A percentile compares a stretch with the other conserved stretches of the same genome.
phyloP scores from a whole-genome alignment of 2,797 vertebrate genomes.

The Crax fasciolata region DNA sequence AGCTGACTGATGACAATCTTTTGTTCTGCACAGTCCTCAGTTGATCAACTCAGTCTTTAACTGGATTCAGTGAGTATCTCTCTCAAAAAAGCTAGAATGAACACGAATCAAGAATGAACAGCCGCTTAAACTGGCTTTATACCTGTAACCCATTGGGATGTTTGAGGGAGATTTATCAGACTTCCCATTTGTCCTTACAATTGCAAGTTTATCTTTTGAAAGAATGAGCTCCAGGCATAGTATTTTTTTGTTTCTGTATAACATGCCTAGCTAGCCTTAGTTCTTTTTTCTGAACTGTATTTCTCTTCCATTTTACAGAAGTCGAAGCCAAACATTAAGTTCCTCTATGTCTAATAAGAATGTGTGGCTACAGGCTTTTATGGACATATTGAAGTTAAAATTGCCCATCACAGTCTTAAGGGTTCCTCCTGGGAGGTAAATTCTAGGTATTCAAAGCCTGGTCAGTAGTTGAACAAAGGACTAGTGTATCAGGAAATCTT shows the following conservation, averaged over 20 bases:
- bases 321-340: conserved; percentile 33
- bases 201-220: conserved; percentile 60
- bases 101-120: conserved; percentile 55
- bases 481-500: neutral
- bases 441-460: conserved; percentile 11
- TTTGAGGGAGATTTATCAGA: conserved; percentile 44
- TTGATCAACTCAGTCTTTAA: conserved; percentile 65
- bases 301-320: conserved; percentile 12
- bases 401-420: conserved; percentile 20
- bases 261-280: conserved; percentile 11
- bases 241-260: conserved; percentile 53
- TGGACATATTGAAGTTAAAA: conserved; percentile 25
- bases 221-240: conserved; percentile 15
- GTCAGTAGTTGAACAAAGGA: neutral
- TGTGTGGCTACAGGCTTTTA: conserved; percentile 13
- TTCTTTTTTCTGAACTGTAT: conserved; percentile 40
- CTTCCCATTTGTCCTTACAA: conserved; percentile 50
- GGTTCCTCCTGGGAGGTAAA: neutral
- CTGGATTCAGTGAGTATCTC: conserved; percentile 55
- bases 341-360: conserved; percentile 20
- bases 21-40: conserved; percentile 29
- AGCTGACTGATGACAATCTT: conserved; percentile 46
- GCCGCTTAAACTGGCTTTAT: conserved; percentile 48
- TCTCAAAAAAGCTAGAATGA: conserved; percentile 37
- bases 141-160: conserved; percentile 41